Base-by-base conservation (phyloP, 2,797 vertebrate species). In the Ateles fusciceps region DNA sequence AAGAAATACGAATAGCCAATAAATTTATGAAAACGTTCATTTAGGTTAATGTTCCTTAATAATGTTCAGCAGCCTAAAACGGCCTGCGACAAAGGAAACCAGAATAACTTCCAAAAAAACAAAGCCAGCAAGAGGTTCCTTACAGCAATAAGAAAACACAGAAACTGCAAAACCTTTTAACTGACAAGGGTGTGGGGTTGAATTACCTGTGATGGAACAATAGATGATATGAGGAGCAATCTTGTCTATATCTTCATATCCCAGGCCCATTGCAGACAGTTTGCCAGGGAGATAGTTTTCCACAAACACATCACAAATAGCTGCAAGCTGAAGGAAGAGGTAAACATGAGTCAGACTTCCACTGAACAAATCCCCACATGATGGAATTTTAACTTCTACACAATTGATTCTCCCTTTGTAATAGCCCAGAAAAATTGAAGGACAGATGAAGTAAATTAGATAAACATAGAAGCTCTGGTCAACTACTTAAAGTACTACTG, bases 231-330 rank as follows among this genome's bases (percentile, higher is more conserved):
- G 98, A 50, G 99, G 99, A 85, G 99, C 99, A 76, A 98, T 92
- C 97, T 97, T 96, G 28, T 98, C 98, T 76, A 99, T 98, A 74
- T 99, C 99, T 97, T 99, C 98, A 85, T 99, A 99, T 22, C 99
- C 99, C 50, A 99, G 98, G 61, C 99, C 99, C 99, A 99, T 98
- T 96, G 98, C 97, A 79, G 98, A 88, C 36, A 99, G 99, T 81
- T 99, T 99, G 19, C 99, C 99, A 46, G 99, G 99, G 14, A 99
- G 19, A 72, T 99, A 99, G 98, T 99, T 99, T 97, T 99, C 99
- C 93, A 99, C 98, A 96, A 99, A 98, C 84, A 99, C 99, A 97
- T 99, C 99, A 97, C 99, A 99, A 91, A 98, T 98, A 95, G 96
- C 98, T 97, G 99, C 99, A 86, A 99, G 99, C 99, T 99, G 97